phyloP scores from a whole-genome alignment of 2,888 invertebrate genomes.

The Zaprionus lineosus region DNA sequence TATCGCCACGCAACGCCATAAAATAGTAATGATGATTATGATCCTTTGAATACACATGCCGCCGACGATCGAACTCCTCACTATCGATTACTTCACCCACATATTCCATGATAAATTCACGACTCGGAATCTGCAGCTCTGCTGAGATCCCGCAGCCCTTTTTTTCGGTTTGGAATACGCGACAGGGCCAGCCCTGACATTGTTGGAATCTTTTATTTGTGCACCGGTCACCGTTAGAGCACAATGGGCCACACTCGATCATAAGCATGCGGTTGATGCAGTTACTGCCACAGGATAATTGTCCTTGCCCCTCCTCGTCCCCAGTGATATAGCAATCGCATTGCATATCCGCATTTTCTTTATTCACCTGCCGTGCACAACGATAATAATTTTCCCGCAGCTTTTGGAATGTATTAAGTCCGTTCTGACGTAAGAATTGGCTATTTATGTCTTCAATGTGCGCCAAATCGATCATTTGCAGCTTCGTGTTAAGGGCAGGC shows the following conservation, averaged over 20 bases:
- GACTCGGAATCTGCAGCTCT: constrained; percentile 83
- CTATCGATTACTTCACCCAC: constrained; percentile 98
- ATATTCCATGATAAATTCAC: constrained; percentile 98
- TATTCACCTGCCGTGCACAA: constrained; percentile 92
- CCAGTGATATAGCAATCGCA: constrained; percentile 97
- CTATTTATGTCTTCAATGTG: constrained; percentile 80
- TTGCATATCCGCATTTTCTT: constrained; percentile 95
- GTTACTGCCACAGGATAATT: constrained; percentile 96
- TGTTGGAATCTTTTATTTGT: constrained; percentile 97
- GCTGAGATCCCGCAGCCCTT: constrained; percentile 97
- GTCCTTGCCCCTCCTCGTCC: constrained; percentile 92
- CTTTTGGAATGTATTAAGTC: constrained; percentile 89
- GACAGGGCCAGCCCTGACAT: constrained; percentile 91
- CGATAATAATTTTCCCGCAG: constrained; percentile 94
- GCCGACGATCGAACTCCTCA: constrained; percentile 93
- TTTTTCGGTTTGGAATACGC: constrained; percentile 93
- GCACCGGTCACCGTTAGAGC: constrained; percentile 94
- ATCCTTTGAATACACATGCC: constrained; percentile 94
- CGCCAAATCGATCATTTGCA: constrained; percentile 77
- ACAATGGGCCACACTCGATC: constrained; percentile 98
- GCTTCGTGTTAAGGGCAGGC: constrained; percentile 74
- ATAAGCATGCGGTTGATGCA: constrained; percentile 97
- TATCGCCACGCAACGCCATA: constrained; percentile 97
- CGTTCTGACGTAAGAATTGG: constrained; percentile 80
- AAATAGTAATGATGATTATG: constrained; percentile 98